phyloP scores from a whole-genome alignment of 2,888 invertebrate genomes.

The Shargacucullia verbasci region DNA sequence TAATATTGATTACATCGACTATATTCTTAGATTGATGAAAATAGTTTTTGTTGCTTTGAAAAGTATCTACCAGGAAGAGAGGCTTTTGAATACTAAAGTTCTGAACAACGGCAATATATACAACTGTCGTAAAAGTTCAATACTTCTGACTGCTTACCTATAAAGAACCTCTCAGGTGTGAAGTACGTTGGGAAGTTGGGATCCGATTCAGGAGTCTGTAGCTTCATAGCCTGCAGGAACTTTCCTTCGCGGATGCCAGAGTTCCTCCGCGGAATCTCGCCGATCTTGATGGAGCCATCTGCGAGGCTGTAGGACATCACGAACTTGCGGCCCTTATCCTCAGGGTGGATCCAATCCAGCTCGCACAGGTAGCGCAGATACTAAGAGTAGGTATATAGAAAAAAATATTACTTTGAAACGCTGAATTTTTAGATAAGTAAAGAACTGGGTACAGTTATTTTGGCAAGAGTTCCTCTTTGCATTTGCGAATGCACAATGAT shows the following conservation, averaged over 20 bases:
- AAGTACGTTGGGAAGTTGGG: slow-evolving; percentile 93
- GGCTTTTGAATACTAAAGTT: too few species aligned
- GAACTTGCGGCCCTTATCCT: slow-evolving; percentile 93
- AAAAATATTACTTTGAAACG: neutral
- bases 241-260: slow-evolving; percentile 93
- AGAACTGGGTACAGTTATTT: too few species aligned
- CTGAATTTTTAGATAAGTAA: too few species aligned
- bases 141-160: slow-evolving; percentile 87
- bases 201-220: slow-evolving; percentile 92
- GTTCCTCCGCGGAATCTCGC: slow-evolving; percentile 92
- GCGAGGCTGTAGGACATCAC: slow-evolving; percentile 93
- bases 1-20: too few species aligned
- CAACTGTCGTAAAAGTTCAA: too few species aligned
- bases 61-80: too few species aligned
- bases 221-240: slow-evolving; percentile 91
- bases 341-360: slow-evolving; percentile 94
- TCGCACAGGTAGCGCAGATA: slow-evolving; percentile 93
- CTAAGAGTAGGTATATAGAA: slow-evolving; percentile 60
- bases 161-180: slow-evolving; percentile 93
- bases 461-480: too few species aligned
- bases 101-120: too few species aligned
- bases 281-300: slow-evolving; percentile 93
- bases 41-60: too few species aligned
- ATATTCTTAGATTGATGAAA: too few species aligned
- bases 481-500: too few species aligned